A percentile compares a stretch with the other conserved stretches of the same genome.
These are phyloP conservation scores for Prietella phreatophila DNA, from an alignment of 2,113 vertebrate species.

Conservation along the genomic window DNA sequence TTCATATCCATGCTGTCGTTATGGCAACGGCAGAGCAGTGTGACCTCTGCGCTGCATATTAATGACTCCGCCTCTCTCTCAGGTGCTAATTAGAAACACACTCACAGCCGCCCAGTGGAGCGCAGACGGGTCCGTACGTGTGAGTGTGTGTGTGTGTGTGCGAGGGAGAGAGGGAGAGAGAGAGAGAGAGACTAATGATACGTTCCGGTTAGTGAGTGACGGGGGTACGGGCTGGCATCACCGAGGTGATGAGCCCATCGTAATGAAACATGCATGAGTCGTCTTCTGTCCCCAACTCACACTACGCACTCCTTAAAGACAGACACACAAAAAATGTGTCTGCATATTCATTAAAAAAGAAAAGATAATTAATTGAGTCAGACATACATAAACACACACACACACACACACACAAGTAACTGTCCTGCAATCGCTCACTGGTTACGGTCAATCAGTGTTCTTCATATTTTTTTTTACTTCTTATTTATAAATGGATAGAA, in stretches of 20 bases:
- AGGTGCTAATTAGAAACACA: conserved; percentile 66
- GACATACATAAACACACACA: neutral
- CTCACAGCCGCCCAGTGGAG: conserved; percentile 40
- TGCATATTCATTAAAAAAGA: conserved; percentile 19
- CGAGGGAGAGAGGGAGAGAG: neutral
- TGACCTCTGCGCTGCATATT: conserved; percentile 73
- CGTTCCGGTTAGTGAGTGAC: conserved; percentile 38
- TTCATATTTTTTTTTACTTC: neutral
- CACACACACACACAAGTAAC: neutral
- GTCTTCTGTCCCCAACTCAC: conserved; percentile 40
- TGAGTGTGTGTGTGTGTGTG: conserved; percentile 1
- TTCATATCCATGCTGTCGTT: conserved; percentile 80
- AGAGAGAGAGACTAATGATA: conserved; percentile 33
- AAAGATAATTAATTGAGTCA: neutral
- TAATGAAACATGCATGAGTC: conserved; percentile 58
- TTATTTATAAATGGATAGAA: neutral
- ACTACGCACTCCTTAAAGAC: conserved; percentile 28
- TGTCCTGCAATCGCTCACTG: neutral
- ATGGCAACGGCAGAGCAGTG: conserved; percentile 71
- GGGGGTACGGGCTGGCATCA: conserved; percentile 36
- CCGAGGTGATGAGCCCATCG: conserved; percentile 40
- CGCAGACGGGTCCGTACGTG: conserved; percentile 32
- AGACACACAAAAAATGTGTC: conserved; percentile 5
- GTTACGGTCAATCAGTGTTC: neutral
- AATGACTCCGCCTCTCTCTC: conserved; percentile 66